Evolutionary conservation across 2,113 vertebrate species (phyloP), one percentile per base, ranked within the genome.

Genomic region (Pedionomus torquatus): DNA sequence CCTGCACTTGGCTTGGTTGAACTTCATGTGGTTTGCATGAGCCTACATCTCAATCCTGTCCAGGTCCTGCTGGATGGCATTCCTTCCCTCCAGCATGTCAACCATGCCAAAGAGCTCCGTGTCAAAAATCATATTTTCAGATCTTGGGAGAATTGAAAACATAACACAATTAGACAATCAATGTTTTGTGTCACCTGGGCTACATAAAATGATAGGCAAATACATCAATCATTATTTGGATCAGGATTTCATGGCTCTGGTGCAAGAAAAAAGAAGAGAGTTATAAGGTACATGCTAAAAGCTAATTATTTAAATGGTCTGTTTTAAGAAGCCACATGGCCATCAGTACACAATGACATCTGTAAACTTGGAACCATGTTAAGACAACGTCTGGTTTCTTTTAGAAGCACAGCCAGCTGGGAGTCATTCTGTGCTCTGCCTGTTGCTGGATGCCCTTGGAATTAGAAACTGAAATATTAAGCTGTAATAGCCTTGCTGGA

Each of bases 401-500:
- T 97, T 91, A 83, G 63, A 95, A 80, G 5, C 24, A 31, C 25
- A 83, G 54, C 37, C 87, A 87, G 41, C 46, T 91, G 70, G 49
- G 89, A 91, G 30, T 70, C 43, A 35, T 84, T 95, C 33, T 76
- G 57, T 68, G 28, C 44, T 9, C 52, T 94, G 77, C 11, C 49
- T 90, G 49, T 87, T 91, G 21, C 81, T 83, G 78, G 31, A 85
- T 96, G 46, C 58, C 52, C 83, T 93, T 87, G 58, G 78, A 96
- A 91, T 77, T 88, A 93, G 51, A 83, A 57, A 70, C 41, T 95
- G 83, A 94, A 93, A 76, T 92, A 77, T 70, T 80, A 66, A 30
- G 11, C 51, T 82, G 33, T 83, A 91, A 90, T 68, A 91, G 74
- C 78, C 35, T 89, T 93, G 35, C 71, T 91, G 74, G 93, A 52